phyloP scores from a whole-genome alignment of 2,888 invertebrate genomes.

The Protophormia terraenovae region DNA sequence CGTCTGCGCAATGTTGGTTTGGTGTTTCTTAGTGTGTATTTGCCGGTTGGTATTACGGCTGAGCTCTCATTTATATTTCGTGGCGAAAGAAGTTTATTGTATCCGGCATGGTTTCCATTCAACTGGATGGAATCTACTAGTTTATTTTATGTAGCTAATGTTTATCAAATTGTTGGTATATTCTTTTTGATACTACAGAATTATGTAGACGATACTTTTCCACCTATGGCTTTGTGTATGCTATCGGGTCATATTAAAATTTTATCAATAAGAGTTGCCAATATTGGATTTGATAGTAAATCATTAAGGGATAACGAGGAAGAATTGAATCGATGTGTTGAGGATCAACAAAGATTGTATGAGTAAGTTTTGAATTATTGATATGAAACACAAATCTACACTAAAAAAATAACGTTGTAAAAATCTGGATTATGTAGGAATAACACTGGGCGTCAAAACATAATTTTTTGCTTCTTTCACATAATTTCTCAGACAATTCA shows the following conservation, averaged over 20 bases:
- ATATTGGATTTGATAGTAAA: slow-evolving; percentile 68
- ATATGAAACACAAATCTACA: too few species aligned
- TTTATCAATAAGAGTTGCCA: slow-evolving; percentile 70
- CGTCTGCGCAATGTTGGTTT: slow-evolving; percentile 67
- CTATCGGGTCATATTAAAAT: slow-evolving; percentile 72
- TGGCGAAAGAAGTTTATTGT: slow-evolving; percentile 70
- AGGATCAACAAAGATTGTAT: slow-evolving; percentile 72
- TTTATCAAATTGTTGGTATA: slow-evolving; percentile 73
- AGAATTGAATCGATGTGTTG: slow-evolving; percentile 72
- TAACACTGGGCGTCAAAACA: too few species aligned
- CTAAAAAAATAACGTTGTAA: too few species aligned
- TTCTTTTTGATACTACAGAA: slow-evolving; percentile 69
- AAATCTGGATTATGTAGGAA: too few species aligned
- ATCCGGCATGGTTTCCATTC: slow-evolving; percentile 75
- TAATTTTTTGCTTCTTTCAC: too few species aligned
- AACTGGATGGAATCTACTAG: slow-evolving; percentile 71
- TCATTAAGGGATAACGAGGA: slow-evolving; percentile 55
- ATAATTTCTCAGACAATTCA: too few species aligned
- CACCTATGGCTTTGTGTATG: slow-evolving; percentile 72
- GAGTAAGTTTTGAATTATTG: slow-evolving; percentile 67
- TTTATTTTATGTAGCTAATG: slow-evolving; percentile 71
- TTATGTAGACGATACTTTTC: slow-evolving; percentile 72
- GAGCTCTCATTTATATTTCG: slow-evolving; percentile 71
- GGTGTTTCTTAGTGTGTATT: slow-evolving; percentile 69
- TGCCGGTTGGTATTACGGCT: slow-evolving; percentile 68